These are phyloP conservation scores for Pristionchus exspectatus DNA, from an alignment of 2,888 invertebrate genomes.

Conservation along the genomic window DNA sequence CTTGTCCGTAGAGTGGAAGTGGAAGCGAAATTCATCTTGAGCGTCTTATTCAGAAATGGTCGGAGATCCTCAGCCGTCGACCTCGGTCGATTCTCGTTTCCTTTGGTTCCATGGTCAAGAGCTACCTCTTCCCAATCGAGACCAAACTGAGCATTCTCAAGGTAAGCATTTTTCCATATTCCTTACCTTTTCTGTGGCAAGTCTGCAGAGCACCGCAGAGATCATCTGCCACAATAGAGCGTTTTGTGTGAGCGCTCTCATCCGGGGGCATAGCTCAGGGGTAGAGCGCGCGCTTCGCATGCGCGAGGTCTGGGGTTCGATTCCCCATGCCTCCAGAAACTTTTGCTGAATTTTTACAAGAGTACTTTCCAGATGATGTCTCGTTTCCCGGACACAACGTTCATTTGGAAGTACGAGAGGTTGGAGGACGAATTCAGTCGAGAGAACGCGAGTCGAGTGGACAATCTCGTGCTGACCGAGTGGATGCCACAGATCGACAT, in stretches of 20 bases:
- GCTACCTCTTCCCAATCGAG: not conserved
- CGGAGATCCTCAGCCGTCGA: not conserved
- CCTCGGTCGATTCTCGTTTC: not conserved
- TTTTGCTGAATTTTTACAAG: not conserved
- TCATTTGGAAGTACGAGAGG: conserved; percentile 37
- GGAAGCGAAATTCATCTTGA: too few relatives aligned
- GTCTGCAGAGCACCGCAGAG: not conserved
- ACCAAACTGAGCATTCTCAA: conserved; percentile 18
- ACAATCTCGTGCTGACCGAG: conserved; percentile 5
- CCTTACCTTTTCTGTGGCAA: not conserved
- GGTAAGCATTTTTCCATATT: not conserved
- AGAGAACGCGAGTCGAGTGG: not conserved
- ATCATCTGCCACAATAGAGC: not conserved
- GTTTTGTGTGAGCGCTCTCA: not conserved
- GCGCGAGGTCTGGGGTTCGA: conserved; percentile 78
- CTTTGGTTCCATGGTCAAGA: conserved; percentile 1
- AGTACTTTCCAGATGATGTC: not conserved
- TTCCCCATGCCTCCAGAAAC: conserved; percentile 70
- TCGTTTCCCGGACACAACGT: conserved; percentile 1
- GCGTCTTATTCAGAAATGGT: too few relatives aligned
- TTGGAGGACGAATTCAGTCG: not conserved
- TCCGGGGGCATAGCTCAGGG: conserved; percentile 77
- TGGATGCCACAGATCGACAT: conserved; percentile 43
- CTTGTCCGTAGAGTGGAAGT: too few relatives aligned
- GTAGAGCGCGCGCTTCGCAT: conserved; percentile 79